Evolutionary conservation across 2,797 vertebrate species (phyloP).

Genomic region (Falco novaeseelandiae): DNA sequence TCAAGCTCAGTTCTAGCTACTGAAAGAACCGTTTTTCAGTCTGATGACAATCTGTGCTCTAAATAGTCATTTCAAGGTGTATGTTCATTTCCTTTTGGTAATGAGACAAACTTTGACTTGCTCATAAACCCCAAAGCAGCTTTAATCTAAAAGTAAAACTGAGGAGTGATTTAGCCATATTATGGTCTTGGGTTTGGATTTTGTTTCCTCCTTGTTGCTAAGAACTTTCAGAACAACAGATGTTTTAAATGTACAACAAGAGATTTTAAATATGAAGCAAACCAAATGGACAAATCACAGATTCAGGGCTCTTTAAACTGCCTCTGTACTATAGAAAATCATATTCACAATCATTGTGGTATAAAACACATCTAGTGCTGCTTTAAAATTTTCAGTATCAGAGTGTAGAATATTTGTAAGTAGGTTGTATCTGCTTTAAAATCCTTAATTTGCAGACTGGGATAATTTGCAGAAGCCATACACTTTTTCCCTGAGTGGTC

Average conservation of each 20-base stretch:
- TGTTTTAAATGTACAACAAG: constrained; percentile 30
- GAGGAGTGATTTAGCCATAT: neutral
- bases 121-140: constrained; percentile 64
- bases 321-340: neutral
- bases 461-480: neutral
- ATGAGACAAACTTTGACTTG: constrained; percentile 68
- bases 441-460: neutral
- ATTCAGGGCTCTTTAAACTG: neutral
- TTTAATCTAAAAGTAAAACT: constrained; percentile 51
- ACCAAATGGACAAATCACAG: neutral
- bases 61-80: constrained; percentile 43
- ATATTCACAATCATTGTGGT: neutral
- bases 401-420: neutral
- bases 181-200: neutral
- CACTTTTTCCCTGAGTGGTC: neutral
- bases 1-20: neutral
- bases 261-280: neutral
- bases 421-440: neutral
- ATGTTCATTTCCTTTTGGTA: constrained; percentile 64
- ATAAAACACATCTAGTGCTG: neutral
- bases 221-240: constrained; percentile 5
- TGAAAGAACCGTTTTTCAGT: neutral
- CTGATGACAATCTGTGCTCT: constrained; percentile 35
- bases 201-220: neutral
- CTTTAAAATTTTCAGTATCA: neutral